Evolutionary conservation across 2,113 vertebrate genomes (phyloP).

Genomic region (Geococcyx californianus): DNA sequence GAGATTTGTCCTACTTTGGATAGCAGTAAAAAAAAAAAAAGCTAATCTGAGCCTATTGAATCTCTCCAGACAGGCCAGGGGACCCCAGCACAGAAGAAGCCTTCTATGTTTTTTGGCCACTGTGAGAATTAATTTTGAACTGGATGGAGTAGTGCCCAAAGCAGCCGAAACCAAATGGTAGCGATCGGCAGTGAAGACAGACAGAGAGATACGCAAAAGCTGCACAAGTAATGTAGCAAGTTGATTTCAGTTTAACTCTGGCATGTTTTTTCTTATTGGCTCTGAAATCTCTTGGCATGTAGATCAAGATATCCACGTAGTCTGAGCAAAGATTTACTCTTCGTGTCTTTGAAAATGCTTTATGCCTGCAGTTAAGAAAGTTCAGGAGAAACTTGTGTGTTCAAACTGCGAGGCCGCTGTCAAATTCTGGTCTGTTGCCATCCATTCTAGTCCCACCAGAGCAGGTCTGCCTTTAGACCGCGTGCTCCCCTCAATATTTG

Average conservation of each 20-base stretch:
- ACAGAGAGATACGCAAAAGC: neutral
- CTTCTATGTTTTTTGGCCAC: neutral
- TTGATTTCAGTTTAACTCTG: neutral
- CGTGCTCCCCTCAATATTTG: neutral
- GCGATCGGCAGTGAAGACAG: neutral
- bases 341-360: neutral
- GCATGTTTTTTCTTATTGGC: neutral
- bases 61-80: neutral
- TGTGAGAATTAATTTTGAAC: slow-evolving; percentile 1
- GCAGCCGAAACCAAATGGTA: slow-evolving; percentile 29
- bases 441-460: neutral
- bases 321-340: neutral
- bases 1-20: neutral
- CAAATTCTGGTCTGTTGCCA: neutral
- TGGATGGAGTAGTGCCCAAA: neutral
- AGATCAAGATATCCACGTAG: neutral
- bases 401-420: neutral
- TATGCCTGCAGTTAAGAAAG: neutral
- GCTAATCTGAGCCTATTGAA: neutral
- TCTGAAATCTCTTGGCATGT: neutral
- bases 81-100: neutral
- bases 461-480: neutral
- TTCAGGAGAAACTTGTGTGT: neutral
- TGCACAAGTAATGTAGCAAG: neutral
- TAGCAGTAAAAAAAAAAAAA: neutral